phyloP scores from a whole-genome alignment of 2,113 vertebrate species.

The Mobula hypostoma region DNA sequence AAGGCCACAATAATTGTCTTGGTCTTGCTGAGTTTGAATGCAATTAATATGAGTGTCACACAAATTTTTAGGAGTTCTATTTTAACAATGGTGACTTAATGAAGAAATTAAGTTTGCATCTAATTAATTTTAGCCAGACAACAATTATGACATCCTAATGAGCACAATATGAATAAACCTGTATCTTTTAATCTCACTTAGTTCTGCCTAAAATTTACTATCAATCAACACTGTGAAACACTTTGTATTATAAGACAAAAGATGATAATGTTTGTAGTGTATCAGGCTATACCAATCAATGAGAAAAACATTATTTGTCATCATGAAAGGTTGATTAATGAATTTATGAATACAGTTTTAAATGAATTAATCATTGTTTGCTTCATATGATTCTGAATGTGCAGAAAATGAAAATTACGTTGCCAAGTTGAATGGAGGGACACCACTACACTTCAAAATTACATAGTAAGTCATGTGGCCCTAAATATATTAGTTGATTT shows the following conservation, averaged over 20 bases:
- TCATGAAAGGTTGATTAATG: too few relatives aligned
- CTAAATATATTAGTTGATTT: too few relatives aligned
- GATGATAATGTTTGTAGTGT: background rate
- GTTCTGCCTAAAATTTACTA: background rate
- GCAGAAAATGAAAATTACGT: too few relatives aligned
- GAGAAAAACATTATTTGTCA: background rate
- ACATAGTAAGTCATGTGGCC: too few relatives aligned
- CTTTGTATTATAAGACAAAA: background rate
- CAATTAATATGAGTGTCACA: too few relatives aligned
- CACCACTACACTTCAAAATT: too few relatives aligned
- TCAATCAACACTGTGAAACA: background rate
- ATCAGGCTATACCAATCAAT: background rate
- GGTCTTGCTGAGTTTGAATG: too few relatives aligned
- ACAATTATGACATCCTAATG: background rate
- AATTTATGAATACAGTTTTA: too few relatives aligned
- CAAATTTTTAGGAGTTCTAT: background rate
- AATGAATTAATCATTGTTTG: too few relatives aligned
- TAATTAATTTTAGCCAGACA: background rate
- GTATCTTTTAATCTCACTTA: background rate
- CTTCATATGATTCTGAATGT: too few relatives aligned
- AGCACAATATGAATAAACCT: background rate
- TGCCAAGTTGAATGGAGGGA: too few relatives aligned
- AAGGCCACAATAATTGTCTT: too few relatives aligned
- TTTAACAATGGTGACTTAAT: background rate
- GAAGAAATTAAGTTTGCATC: background rate